Evolutionary conservation across 2,888 invertebrate species (phyloP).

Genomic region (Micoletzkya japonica): DNA sequence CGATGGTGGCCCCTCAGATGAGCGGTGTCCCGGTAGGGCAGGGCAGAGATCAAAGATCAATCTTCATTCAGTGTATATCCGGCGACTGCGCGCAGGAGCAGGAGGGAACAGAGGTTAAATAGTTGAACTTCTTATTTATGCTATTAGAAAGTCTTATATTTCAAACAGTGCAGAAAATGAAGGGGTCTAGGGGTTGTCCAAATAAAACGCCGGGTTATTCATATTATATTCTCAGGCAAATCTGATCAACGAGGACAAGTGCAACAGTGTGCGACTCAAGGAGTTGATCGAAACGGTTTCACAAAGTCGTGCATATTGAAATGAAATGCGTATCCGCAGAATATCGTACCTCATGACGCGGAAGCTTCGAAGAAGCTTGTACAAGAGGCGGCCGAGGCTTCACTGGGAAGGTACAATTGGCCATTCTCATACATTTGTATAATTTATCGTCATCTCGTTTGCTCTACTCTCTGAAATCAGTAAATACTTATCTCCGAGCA

Average conservation of each 20-base stretch:
- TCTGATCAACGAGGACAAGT: slow-evolving; percentile 49
- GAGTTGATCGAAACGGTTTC: slow-evolving; percentile 52
- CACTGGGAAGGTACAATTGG: slow-evolving; percentile 41
- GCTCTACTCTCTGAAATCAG: neutral
- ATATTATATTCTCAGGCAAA: too few relatives aligned
- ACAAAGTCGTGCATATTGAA: neutral
- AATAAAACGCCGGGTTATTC: too few relatives aligned
- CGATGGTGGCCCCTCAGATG: neutral
- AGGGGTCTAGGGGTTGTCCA: neutral
- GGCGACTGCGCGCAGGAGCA: too few relatives aligned
- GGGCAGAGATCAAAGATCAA: neutral
- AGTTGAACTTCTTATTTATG: neutral
- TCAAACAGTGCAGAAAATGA: neutral
- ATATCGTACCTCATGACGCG: slow-evolving; percentile 48
- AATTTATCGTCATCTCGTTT: neutral
- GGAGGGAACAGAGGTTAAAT: too few relatives aligned
- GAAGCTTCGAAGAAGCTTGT: slow-evolving; percentile 58
- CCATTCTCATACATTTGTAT: neutral
- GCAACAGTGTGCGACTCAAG: slow-evolving; percentile 53
- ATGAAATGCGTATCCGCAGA: slow-evolving; percentile 31
- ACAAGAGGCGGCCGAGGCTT: slow-evolving; percentile 54
- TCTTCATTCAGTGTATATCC: neutral
- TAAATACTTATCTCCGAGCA: neutral
- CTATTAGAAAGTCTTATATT: neutral
- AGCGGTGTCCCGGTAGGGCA: neutral